phyloP scores from a whole-genome alignment of 1,140 invertebrate genomes.

The Heliothis virescens region DNA sequence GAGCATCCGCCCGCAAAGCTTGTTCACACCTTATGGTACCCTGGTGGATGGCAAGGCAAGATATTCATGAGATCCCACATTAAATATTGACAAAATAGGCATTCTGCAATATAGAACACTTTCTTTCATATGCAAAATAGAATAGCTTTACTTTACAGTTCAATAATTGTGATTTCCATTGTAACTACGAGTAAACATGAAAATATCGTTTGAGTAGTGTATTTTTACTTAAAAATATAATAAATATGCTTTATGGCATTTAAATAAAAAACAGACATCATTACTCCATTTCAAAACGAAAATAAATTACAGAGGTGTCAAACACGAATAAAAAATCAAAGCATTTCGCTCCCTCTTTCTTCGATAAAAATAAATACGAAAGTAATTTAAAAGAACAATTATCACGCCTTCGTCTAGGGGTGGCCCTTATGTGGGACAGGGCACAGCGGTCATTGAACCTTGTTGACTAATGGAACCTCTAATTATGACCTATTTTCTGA shows the following conservation, averaged over 20 bases:
- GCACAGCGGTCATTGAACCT: constrained; percentile 47
- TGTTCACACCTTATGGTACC: constrained; percentile 13
- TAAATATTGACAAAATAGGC: background rate
- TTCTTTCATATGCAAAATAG: background rate
- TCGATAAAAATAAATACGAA: constrained; percentile 45
- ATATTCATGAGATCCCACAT: background rate
- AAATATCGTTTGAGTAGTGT: no score
- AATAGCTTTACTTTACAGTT: background rate
- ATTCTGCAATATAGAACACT: no score
- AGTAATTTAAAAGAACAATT: constrained; percentile 57
- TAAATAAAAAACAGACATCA: background rate
- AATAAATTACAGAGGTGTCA: constrained; percentile 10
- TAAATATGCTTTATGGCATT: no score
- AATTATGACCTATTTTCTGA: constrained; percentile 57
- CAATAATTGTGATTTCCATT: no score
- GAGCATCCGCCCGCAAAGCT: constrained; percentile 5
- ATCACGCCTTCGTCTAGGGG: constrained; percentile 61
- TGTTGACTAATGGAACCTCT: constrained; percentile 55
- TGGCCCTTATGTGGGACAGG: constrained; percentile 60
- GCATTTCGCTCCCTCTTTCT: constrained; percentile 19
- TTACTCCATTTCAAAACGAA: background rate
- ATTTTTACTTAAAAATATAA: no score
- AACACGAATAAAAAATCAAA: constrained; percentile 34
- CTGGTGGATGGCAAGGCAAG: background rate
- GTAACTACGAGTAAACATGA: no score